Evolutionary conservation across 2,113 vertebrate genomes (phyloP).

Genomic region (Tachuris rubrigastra): DNA sequence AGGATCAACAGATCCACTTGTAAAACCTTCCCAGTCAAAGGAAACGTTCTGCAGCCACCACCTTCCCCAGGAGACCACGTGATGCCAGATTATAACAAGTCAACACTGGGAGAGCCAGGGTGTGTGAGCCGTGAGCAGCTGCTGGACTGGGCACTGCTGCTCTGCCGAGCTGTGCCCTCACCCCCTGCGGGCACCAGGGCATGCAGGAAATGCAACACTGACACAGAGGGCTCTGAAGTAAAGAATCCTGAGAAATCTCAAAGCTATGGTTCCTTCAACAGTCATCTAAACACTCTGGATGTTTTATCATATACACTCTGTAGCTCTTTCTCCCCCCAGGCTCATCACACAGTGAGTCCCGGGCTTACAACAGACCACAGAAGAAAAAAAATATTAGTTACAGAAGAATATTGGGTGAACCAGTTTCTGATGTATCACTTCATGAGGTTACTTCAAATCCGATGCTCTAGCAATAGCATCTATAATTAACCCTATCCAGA

Average conservation of each 20-base stretch:
- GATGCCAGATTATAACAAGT: constrained; percentile 28
- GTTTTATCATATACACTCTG: neutral
- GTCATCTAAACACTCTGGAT: neutral
- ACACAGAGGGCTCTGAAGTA: neutral
- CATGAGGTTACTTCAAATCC: neutral
- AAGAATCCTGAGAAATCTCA: neutral
- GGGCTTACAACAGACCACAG: neutral
- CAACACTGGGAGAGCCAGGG: neutral
- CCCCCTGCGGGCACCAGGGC: neutral
- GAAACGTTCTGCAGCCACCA: neutral
- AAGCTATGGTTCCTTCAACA: neutral
- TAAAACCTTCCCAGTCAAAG: constrained; percentile 31
- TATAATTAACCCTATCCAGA: neutral
- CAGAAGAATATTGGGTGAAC: neutral
- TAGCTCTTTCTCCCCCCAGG: neutral
- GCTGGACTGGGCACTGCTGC: neutral
- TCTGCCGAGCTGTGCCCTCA: neutral
- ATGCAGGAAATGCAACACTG: neutral
- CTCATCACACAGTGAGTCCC: neutral
- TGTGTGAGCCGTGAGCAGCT: neutral
- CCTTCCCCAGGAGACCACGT: neutral
- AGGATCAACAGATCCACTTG: constrained; percentile 34
- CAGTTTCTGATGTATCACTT: neutral
- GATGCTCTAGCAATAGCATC: neutral
- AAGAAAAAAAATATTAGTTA: neutral